Evolutionary conservation across 2,888 invertebrate species (phyloP), one percentile per base, ranked within the genome.

Genomic region (Blomia tropicalis): DNA sequence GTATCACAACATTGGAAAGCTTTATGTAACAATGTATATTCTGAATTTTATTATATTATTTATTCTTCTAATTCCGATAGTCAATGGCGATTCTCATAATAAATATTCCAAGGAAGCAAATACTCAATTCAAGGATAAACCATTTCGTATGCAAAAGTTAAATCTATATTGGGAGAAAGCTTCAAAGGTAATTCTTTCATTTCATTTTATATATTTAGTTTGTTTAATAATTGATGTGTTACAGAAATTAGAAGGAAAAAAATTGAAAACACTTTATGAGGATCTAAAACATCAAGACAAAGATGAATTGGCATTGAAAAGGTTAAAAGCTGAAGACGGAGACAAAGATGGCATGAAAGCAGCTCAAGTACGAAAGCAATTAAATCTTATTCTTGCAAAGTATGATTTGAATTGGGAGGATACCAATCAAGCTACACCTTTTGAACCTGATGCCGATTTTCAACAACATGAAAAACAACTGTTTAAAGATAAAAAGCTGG

Each of bases 281-380:
- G 92, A 92, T 71, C 75, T 93, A 4, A 87, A 86, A 77, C 80
- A 90, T 47, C 92, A 92, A 66, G 92, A 93, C 71, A 91, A 91
- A 76, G 86, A 89, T 73, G 91, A 93, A 76, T 77, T 90, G 36
- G 81, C 83, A 0, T 81, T 82, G 73, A 93, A 93, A 73, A 82
- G 84, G 70, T 73, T 84, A 2, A 85, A 83, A 71, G 79, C 83
- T 51, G 87, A 90, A 69, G 86, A 86, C 25, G 80, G 83, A 66
- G 92, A 93, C 72, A 85, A 86, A 69, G 87, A 88, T 70, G 91
- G 91, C 0, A 71, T 86, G 4, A 83, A 83, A 71, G 90, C 87
- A 73, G 85, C 87, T 0, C 82, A 82, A 69, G 71, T 91, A 43
- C 77, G 90, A 22, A 82, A 82, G 61, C 88, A 86, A 71, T 77